Conservation (phyloP, 2,113 vertebrate species). For the Alectura lathami region DNA sequence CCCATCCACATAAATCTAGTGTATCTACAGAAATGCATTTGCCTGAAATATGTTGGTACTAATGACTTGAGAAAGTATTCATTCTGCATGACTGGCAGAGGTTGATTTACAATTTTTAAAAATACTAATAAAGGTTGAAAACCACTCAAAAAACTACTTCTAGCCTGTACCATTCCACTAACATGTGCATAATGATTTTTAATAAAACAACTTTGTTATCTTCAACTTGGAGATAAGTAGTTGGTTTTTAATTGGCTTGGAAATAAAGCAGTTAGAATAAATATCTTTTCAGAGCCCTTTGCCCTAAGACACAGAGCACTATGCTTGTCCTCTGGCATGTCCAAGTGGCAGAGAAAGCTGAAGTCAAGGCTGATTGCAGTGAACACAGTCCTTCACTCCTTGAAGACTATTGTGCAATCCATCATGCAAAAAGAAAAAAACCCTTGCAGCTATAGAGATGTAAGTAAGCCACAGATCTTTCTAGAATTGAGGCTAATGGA, state of each 20-base stretch:
- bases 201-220: background rate
- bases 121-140: background rate
- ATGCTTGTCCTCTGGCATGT: background rate
- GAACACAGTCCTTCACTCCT: too few species aligned
- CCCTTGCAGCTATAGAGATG: background rate
- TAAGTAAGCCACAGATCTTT: background rate
- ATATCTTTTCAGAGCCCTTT: background rate
- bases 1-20: background rate
- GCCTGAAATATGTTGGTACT: background rate
- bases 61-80: background rate
- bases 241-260: background rate
- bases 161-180: background rate
- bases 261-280: background rate
- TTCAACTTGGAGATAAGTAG: accelerated
- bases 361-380: background rate
- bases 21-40: background rate
- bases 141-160: background rate
- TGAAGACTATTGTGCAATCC: background rate
- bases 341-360: background rate
- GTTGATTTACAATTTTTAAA: background rate
- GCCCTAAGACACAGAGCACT: background rate
- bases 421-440: background rate
- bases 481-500: background rate
- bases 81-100: background rate
- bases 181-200: background rate